Percentiles rank a stretch among this genome's conserved stretches.
Conservation (phyloP, 2,113 vertebrate genomes). For the Haemorhous mexicanus region DNA sequence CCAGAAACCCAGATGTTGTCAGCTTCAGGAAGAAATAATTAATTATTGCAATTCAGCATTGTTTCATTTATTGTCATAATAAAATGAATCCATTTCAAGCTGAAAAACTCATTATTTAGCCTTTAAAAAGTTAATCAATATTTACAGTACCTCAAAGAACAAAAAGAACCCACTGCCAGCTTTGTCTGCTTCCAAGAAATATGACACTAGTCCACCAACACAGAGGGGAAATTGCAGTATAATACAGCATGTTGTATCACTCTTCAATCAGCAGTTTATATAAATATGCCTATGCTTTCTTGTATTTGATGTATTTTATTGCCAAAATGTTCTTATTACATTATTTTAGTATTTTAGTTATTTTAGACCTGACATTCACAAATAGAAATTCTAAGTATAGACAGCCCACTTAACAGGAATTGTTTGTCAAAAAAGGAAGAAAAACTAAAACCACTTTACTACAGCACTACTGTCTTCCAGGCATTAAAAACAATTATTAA, state of each 20-base stretch:
- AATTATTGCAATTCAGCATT: not conserved
- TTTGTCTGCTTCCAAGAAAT: not conserved
- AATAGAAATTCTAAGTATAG: slow-evolving; percentile 3
- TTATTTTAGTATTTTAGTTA: slow-evolving; percentile 14
- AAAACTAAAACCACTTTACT: not conserved
- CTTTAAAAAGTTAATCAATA: not conserved
- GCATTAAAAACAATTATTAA: not conserved
- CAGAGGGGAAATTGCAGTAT: not conserved
- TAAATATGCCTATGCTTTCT: not conserved
- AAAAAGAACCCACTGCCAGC: not conserved
- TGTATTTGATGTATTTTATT: not conserved
- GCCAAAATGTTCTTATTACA: not conserved
- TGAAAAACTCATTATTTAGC: not conserved
- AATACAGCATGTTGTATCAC: not conserved
- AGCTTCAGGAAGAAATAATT: not conserved
- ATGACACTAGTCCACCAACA: not conserved
- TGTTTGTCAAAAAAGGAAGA: not conserved
- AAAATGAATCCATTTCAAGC: not conserved
- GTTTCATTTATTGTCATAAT: not conserved
- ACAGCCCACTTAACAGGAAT: not conserved
- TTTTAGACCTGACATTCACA: not conserved
- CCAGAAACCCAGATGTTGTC: not conserved
- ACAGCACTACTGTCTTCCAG: not conserved
- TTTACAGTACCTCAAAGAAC: not conserved
- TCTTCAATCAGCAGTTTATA: not conserved